These are phyloP conservation scores for Lepidochitona cinerea DNA, from an alignment of 2,888 invertebrate genomes.

Conservation along the genomic window DNA sequence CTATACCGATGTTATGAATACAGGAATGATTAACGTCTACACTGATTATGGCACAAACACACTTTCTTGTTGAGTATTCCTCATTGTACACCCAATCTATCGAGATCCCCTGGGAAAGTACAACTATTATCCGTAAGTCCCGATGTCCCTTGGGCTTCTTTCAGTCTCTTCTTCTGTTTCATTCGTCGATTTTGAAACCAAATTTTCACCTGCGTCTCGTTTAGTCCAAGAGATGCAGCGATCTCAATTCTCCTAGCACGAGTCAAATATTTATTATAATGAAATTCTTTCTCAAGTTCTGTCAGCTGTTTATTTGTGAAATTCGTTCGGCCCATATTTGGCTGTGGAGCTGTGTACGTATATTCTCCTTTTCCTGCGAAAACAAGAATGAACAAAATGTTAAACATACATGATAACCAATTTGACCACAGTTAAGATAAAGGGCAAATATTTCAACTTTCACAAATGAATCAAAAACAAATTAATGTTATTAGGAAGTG, in stretches of 20 bases:
- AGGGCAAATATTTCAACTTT: no score
- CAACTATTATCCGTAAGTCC: not conserved
- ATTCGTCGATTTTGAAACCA: slow-evolving; percentile 72
- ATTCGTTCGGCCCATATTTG: slow-evolving; percentile 87
- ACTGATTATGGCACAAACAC: no score
- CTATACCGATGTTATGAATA: no score
- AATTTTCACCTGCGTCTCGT: slow-evolving; percentile 85
- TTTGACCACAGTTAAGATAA: no score
- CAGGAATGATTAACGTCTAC: no score
- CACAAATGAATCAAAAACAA: no score
- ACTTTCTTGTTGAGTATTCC: no score
- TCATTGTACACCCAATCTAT: not conserved
- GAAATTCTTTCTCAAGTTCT: slow-evolving; percentile 99
- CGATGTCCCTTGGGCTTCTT: slow-evolving; percentile 51
- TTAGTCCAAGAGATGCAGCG: slow-evolving; percentile 94
- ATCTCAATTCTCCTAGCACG: slow-evolving; percentile 97
- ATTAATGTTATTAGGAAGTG: no score
- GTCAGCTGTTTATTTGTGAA: slow-evolving; percentile 99
- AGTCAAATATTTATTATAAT: slow-evolving; percentile 99
- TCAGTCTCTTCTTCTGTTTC: slow-evolving; percentile 71
- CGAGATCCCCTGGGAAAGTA: not conserved
- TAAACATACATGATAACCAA: not conserved
- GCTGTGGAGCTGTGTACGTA: slow-evolving; percentile 1
- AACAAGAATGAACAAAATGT: not conserved
- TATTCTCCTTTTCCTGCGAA: not conserved